Percentiles rank a stretch among this genome's conserved stretches.
These are phyloP conservation scores for Sporophila hypoxantha DNA, from an alignment of 2,113 vertebrate species.

Conservation along the genomic window DNA sequence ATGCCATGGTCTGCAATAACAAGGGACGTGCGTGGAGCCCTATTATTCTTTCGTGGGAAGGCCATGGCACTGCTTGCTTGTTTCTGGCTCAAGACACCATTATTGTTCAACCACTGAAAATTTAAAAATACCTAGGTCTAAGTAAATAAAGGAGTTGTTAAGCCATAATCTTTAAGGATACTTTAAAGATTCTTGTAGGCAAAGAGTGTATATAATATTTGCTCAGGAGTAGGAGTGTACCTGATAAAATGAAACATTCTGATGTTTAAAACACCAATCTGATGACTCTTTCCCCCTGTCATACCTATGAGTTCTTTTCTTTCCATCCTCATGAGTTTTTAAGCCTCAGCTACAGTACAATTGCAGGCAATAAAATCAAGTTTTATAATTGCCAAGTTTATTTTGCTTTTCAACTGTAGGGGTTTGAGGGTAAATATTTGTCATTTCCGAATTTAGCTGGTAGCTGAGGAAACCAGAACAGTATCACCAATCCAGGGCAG, in stretches of 20 bases:
- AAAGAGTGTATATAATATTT: conserved; percentile 40
- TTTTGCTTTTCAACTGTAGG: conserved; percentile 7
- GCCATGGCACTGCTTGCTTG: not conserved
- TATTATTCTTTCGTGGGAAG: not conserved
- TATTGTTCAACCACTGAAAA: not conserved
- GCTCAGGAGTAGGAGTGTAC: conserved; percentile 23
- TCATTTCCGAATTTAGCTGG: not conserved
- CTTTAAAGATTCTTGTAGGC: conserved; percentile 28
- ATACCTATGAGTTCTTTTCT: not conserved
- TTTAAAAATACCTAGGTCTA: conserved; percentile 31
- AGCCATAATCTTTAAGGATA: conserved; percentile 42
- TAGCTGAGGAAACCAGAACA: not conserved
- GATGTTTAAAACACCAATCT: conserved; percentile 1
- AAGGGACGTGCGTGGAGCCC: not conserved
- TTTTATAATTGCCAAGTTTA: not conserved
- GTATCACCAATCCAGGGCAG: not conserved
- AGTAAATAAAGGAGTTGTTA: conserved; percentile 41
- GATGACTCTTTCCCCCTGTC: not conserved
- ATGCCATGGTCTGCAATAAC: not conserved
- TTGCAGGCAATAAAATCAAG: not conserved
- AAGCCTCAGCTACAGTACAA: not conserved
- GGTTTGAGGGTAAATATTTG: conserved; percentile 26
- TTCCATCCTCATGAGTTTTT: not conserved
- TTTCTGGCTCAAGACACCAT: not conserved
- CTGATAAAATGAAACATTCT: conserved; percentile 18